Evolutionary conservation across 2,888 invertebrate genomes (phyloP), one percentile per base, ranked within the genome.

Genomic region (Cephalotes varians): DNA sequence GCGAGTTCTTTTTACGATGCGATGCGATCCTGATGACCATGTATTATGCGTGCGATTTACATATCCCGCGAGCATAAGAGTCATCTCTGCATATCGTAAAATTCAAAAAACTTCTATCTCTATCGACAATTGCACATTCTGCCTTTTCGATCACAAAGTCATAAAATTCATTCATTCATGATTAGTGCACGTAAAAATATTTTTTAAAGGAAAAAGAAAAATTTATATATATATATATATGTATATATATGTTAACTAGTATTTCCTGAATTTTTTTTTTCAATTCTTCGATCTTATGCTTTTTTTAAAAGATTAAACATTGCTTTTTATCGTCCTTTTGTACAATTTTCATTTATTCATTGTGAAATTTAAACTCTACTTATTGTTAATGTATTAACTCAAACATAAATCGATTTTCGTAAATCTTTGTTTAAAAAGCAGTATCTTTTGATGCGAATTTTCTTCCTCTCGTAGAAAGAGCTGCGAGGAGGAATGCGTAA

Each of bases 1-100:
- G 69, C 69, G 58, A 56, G 49, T 49, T 58, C 80, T 69, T 85
- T 71, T 83, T 60, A 44, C 82, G n/a, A 40, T 10, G 49, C 71
- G 21, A 7, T 65, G 65, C 47, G 21, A 28, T 54, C 51, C 65
- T 60, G 72, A 85, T 77, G 82, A 69, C 56, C 67, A 37, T 40
- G 44, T 73, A 58, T 67, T 67, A 67, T 54, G 54, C 67, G 67
- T 67, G 51, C 67, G 62, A 76, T 64, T 49, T 76, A 51, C 65
- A 65, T 76, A 76, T 65, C 37, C 28, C 28, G 37, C 65, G 51
- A 31, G 37, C 51, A n/a, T 28, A 65, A 76, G 65, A 64, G 15
- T 54, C 65, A 28, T 65, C 37, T 21, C 28, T n/a, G 64, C 64
- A 44, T 44, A 15, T 76, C 51, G 12, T 76, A 76, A 76, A 76